Base-by-base conservation (phyloP, 2,797 vertebrate species). In the Astyanax mexicanus region DNA sequence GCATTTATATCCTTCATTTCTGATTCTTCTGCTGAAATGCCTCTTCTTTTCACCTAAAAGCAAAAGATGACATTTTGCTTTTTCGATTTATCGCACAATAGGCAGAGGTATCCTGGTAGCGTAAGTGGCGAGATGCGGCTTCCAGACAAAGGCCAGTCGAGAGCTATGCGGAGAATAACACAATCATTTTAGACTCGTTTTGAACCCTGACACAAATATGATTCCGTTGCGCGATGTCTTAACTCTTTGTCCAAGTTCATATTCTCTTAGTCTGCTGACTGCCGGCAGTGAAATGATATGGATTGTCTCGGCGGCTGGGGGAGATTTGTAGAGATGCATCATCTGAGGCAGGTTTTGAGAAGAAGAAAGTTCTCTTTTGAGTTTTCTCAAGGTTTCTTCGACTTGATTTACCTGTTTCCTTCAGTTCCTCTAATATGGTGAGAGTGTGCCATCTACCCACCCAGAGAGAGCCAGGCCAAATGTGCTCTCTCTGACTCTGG, bases 1-100 rank as follows among this genome's bases (percentile, higher is more conserved):
- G 60, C 73, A 74, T 80, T 80, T 80, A 73, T 83, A 81, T 76
- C 77, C 69, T 66, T 76, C 74, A 81, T 72, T 66, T 64, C 72
- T 76, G 76, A 81, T 80, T 74, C 69, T 74, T 76, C 74, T 76
- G 70, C 58, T 61, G 69, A 79, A 83, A 79, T 80, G 69, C 62
- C 38, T 44, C 25, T 69, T 37, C 68, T 29, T 55, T 69, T 55
- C 27, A 71, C 37, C 52, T 76, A 73, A 83, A 78, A 83, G 73
- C 71, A 79, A 79, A 76, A 58, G 65, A 55, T 83, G 76, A 79
- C 81, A 81, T 83, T 83, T 80, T 49, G 71, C 54, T 65, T 68
- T 71, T 83, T 81, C 60, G 45, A 79, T 81, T 73, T 73, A 58
- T 55, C 64, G 13, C 79, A 75, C 72, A 75, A 73, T 76, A 72